Percentiles rank a stretch among this genome's conserved stretches.
Evolutionary conservation across 2,888 invertebrate genomes (phyloP).

Genomic region (Tipula confusa): DNA sequence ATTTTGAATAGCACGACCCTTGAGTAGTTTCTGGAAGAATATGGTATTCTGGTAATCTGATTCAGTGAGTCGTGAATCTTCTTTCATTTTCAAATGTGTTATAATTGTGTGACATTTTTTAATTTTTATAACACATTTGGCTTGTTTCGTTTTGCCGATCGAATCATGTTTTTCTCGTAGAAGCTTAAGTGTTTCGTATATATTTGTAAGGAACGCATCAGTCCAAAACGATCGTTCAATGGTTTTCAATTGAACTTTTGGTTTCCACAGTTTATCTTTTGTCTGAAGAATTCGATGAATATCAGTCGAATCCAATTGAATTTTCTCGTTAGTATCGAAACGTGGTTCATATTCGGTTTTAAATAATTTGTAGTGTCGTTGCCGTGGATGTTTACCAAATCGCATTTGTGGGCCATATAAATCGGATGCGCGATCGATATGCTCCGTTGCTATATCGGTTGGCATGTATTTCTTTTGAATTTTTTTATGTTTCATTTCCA

Average conservation of each 20-base stretch:
- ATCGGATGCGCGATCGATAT: slow-evolving; percentile 58
- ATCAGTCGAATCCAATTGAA: slow-evolving; percentile 39
- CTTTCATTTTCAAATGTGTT: background rate
- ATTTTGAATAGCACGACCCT: slow-evolving; percentile 66
- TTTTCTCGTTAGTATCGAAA: slow-evolving; percentile 44
- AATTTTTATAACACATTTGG: slow-evolving; percentile 41
- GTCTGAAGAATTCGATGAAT: slow-evolving; percentile 44
- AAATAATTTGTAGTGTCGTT: slow-evolving; percentile 51
- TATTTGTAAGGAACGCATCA: slow-evolving; percentile 43
- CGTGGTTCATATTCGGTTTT: slow-evolving; percentile 41
- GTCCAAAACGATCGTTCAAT: slow-evolving; percentile 45
- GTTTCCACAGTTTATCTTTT: slow-evolving; percentile 35
- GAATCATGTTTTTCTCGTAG: slow-evolving; percentile 37
- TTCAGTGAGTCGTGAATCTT: slow-evolving; percentile 42
- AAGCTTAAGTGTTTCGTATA: slow-evolving; percentile 43
- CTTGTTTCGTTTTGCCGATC: slow-evolving; percentile 37
- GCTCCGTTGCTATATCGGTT: slow-evolving; percentile 51
- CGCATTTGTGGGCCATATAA: slow-evolving; percentile 60
- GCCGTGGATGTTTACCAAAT: slow-evolving; percentile 62
- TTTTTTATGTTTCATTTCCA: slow-evolving; percentile 49
- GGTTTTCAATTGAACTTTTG: slow-evolving; percentile 41
- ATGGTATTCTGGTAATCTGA: slow-evolving; percentile 55
- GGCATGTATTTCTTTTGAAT: slow-evolving; percentile 47
- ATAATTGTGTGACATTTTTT: slow-evolving; percentile 33
- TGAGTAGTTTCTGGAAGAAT: slow-evolving; percentile 58